Evolutionary conservation across 2,888 invertebrate species (phyloP), one percentile per base, ranked within the genome.

Genomic region (Nasonovia ribisnigri): DNA sequence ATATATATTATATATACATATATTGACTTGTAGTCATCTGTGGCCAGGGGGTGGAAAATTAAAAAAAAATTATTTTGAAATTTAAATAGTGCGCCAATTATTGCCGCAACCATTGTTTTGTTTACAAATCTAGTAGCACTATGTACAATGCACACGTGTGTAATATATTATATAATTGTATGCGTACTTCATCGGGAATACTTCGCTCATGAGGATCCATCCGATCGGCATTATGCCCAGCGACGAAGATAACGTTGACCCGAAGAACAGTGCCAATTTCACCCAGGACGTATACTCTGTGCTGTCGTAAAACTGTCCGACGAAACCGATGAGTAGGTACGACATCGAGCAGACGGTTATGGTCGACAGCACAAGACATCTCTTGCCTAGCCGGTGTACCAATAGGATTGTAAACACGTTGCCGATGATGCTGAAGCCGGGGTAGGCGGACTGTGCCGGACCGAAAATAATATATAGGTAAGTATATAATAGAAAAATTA

Each of bases 171-270:
- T 51, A n/a, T n/a, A 77, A 54, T 24, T 29, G 11, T 43, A 54
- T 54, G 57, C 89, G n/a, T 84, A 93, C 92, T 93, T 93, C 92
- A 93, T 93, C 8, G 92, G 92, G 46, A 93, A 93, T 2, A 93
- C 88, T 93, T 93, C 92, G 26, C 92, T 57, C 13, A 93, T 93
- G 92, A 84, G 57, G 10, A 93, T 89, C 92, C 92, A 93, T 89
- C 88, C 92, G 51, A 93, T 84, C 11, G 92, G 92, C 92, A 89
- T 89, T 20, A 93, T 13, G 26, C 92, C 92, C 57, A 93, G 46
- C 2, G 92, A 93, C 57, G 92, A 93, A 36, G 89, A 54, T 60
- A 93, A 46, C 84, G 77, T 57, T 5, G 84, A 77, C 36, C 54
- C 4, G 29, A 89, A 93, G 20, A 93, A 93, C 42, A 89, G 57